A percentile compares a stretch with the other conserved stretches of the same genome.
Evolutionary conservation across 2,113 vertebrate genomes (phyloP).

Genomic region (Myotis yumanensis): DNA sequence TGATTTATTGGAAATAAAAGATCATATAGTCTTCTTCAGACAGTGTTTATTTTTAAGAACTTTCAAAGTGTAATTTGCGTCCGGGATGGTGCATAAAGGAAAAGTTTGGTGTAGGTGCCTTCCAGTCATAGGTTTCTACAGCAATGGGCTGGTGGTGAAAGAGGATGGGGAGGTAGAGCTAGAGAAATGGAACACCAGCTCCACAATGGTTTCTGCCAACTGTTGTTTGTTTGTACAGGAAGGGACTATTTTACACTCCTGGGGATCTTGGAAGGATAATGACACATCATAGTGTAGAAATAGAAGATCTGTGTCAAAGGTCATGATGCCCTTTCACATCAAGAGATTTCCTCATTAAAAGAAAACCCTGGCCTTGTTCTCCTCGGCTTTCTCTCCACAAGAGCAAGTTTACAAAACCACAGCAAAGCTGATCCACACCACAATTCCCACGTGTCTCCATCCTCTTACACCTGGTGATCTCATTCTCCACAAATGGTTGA

Average conservation of each 20-base stretch:
- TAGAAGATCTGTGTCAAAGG: neutral
- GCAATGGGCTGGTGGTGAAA: too few relatives aligned
- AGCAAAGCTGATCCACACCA: neutral
- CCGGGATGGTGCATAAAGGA: neutral
- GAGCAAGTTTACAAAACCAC: neutral
- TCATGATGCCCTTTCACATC: neutral
- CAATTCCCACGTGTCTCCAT: neutral
- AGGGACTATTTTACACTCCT: neutral
- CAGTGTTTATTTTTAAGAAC: neutral
- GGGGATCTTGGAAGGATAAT: neutral
- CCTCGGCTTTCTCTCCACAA: neutral
- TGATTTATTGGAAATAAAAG: neutral
- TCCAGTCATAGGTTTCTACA: neutral
- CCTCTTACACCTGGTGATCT: constrained; percentile 60
- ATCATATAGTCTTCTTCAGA: neutral
- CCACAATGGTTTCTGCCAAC: neutral
- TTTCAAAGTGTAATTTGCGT: neutral
- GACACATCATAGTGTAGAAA: neutral
- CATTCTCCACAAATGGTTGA: constrained; percentile 97
- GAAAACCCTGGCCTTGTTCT: neutral
- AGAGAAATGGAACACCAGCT: neutral
- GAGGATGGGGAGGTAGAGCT: neutral
- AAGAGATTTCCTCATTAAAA: neutral
- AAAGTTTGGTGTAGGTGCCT: neutral
- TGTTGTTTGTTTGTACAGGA: neutral